Evolutionary conservation across 2,113 vertebrate genomes (phyloP), one percentile per base, ranked within the genome.

Genomic region (Mandrillus leucophaeus): DNA sequence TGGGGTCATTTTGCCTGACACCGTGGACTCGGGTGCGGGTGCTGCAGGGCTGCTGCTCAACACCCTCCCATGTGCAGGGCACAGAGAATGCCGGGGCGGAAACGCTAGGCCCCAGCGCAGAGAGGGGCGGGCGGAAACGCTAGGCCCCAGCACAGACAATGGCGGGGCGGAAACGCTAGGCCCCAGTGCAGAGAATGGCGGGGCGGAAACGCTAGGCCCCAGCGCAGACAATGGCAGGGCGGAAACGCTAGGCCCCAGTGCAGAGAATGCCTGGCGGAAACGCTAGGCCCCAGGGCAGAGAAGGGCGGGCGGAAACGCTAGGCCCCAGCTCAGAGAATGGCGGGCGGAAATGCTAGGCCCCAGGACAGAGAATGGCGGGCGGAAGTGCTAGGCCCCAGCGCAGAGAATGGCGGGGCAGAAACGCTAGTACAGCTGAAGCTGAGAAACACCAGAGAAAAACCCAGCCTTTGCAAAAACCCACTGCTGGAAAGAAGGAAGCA

Each of bases 251-350:
- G 8, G 40, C 55, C 40, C 12, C 13, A 38, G 43, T 1, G 35
- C 2, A 8, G 13, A 32, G 52, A 8, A 88, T n/a, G 72, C 11
- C 8, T 0, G 45, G 45, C 2, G 45, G 45, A 45, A 45, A 0
- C 0, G 45, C 45, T 45, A 9, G 45, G 45, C 45, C 45, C 45
- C 18, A 32, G 5, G 5, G 5, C 52, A 55, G 52, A 55, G 52
- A 55, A 18, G 6, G 52, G 52, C 5, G 4, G 52, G 13, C 8
- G 45, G 45, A 45, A 45, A 0, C 0, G 45, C 45, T 45, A 45
- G 8, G 40, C 55, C 40, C 12, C 13, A 38, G 43, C 5, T 23
- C 3, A 8, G 12, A 32, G 52, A 8, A 88, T 45, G 72, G 35
- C 13, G 43, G 43, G 43, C 43, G 6, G 43, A 43, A 43, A 1